Evolutionary conservation across 2,888 invertebrate species (phyloP).

Genomic region (Orthonychiurus folsomi): DNA sequence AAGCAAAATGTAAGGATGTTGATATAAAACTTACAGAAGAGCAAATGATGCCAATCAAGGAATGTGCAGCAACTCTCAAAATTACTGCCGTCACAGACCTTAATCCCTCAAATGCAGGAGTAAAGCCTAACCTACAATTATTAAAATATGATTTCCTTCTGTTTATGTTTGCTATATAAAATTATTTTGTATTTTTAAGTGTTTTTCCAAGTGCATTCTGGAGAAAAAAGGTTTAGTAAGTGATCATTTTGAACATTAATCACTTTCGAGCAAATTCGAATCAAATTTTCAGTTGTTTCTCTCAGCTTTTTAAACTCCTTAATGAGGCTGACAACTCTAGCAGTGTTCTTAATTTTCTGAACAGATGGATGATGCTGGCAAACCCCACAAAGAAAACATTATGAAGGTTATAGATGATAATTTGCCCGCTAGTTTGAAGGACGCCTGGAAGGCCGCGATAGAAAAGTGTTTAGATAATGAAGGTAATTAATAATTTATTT

Average conservation of each 20-base stretch:
- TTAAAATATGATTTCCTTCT: not conserved
- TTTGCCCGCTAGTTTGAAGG: not conserved
- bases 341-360: no score
- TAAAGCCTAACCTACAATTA: slow-evolving; percentile 3
- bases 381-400: slow-evolving; percentile 7
- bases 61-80: slow-evolving; percentile 19
- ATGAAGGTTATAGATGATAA: not conserved
- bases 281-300: not conserved
- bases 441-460: not conserved
- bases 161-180: no score
- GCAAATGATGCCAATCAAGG: slow-evolving; percentile 21
- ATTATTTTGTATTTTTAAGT: slow-evolving; percentile 6
- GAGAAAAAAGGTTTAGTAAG: slow-evolving; percentile 20
- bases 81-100: slow-evolving; percentile 21
- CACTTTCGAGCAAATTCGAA: not conserved
- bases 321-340: no score
- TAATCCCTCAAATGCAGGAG: slow-evolving; percentile 21
- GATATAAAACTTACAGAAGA: slow-evolving; percentile 19
- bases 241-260: not conserved
- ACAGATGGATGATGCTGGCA: not conserved
- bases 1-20: slow-evolving; percentile 22
- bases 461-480: slow-evolving; percentile 6
- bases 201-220: slow-evolving; percentile 27
- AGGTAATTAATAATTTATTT: no score
- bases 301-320: no score